phyloP scores from a whole-genome alignment of 2,888 invertebrate genomes.

The Zeuzera pyrina region DNA sequence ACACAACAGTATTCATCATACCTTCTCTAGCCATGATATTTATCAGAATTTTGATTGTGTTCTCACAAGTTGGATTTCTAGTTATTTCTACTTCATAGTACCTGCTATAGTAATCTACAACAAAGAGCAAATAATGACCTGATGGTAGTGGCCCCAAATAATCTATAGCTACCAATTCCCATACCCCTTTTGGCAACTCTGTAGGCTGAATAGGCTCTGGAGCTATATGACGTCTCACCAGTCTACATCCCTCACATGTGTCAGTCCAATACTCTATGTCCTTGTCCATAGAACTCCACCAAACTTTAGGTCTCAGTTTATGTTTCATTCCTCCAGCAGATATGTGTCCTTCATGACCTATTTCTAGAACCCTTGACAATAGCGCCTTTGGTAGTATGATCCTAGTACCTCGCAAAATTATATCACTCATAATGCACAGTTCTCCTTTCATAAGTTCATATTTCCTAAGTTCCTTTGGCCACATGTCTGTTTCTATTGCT shows the following conservation, averaged over 20 bases:
- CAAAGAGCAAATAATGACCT: conserved; percentile 7
- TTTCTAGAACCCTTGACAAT: conserved; percentile 1
- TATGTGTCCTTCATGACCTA: conserved; percentile 9
- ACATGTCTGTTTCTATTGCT: conserved; percentile 5
- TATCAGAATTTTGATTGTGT: conserved; percentile 6
- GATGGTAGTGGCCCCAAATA: conserved; percentile 9
- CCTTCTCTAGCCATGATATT: conserved; percentile 5
- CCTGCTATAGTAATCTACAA: conserved; percentile 11
- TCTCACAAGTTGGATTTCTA: conserved; percentile 3
- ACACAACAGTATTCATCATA: conserved; percentile 6
- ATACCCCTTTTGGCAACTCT: conserved; percentile 6
- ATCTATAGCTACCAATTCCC: conserved; percentile 8
- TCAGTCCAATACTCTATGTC: conserved; percentile 11
- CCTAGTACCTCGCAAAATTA: conserved; percentile 8
- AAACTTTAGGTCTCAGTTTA: conserved; percentile 7
- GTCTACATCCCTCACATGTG: conserved; percentile 9
- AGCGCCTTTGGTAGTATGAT: conserved; percentile 6
- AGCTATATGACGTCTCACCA: no score
- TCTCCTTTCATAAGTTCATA: conserved; percentile 8
- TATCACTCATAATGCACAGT: conserved; percentile 3
- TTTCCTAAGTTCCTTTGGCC: conserved; percentile 5
- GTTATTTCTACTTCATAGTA: no score
- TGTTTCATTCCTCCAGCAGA: conserved; percentile 5
- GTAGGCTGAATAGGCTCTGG: conserved; percentile 7
- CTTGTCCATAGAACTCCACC: conserved; percentile 9